Conservation (phyloP, 2,113 vertebrate genomes). For the Pica pica region DNA sequence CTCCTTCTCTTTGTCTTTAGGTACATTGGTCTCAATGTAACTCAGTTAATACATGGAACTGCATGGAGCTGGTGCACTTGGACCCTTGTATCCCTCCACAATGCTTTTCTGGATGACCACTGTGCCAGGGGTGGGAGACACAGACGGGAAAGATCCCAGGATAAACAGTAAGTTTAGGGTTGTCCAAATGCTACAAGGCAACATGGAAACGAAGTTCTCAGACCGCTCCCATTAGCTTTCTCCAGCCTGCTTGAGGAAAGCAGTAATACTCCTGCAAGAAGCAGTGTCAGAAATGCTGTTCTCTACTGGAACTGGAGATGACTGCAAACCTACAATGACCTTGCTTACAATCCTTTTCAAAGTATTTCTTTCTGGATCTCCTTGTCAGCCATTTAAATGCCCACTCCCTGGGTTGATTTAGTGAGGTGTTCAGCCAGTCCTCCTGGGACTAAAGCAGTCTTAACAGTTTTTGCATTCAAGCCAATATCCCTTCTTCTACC, state of each 20-base stretch:
- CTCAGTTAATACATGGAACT: background rate
- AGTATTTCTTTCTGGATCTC: background rate
- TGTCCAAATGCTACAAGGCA: background rate
- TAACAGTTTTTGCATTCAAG: background rate
- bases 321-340: background rate
- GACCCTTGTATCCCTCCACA: background rate
- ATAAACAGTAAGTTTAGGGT: background rate
- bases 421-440: background rate
- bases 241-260: background rate
- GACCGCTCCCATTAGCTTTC: background rate
- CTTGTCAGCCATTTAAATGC: background rate
- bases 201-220: background rate
- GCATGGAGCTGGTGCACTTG: background rate
- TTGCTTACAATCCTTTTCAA: background rate
- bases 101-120: background rate
- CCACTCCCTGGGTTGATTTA: background rate
- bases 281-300: rapidly evolving
- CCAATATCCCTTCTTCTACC: background rate
- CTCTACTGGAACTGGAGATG: background rate
- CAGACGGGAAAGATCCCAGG: background rate
- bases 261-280: background rate
- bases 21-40: background rate
- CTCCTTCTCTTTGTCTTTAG: background rate
- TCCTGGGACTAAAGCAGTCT: background rate
- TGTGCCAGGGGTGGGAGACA: background rate